Evolutionary conservation across 2,113 vertebrate species (phyloP).

Genomic region (Cyrtonyx montezumae): DNA sequence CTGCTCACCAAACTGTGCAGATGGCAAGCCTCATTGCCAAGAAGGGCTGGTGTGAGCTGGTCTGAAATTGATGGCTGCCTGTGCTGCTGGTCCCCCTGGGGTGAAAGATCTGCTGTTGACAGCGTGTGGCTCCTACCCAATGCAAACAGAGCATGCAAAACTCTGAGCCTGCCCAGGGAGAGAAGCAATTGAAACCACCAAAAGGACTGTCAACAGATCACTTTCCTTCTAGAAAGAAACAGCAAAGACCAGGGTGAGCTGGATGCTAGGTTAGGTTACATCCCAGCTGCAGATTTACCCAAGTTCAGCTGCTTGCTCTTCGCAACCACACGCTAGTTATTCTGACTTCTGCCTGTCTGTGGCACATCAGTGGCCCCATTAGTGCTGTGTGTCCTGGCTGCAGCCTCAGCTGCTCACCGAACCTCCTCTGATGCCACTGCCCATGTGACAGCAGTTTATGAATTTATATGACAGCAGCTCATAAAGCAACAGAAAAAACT

Average conservation of each 20-base stretch:
- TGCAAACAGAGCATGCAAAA: neutral
- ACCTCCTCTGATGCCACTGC: rapidly evolving
- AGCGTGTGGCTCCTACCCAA: neutral
- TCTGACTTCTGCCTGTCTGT: neutral
- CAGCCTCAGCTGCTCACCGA: rapidly evolving
- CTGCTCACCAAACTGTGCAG: neutral
- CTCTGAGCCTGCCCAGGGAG: neutral
- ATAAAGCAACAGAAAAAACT: neutral
- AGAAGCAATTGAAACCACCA: neutral
- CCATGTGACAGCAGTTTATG: neutral
- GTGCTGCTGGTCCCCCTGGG: neutral
- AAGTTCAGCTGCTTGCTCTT: neutral
- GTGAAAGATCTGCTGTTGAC: neutral
- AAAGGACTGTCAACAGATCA: neutral
- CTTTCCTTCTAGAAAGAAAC: neutral
- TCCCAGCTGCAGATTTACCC: neutral
- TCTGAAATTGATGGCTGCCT: neutral
- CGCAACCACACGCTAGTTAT: rapidly evolving
- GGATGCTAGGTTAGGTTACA: neutral
- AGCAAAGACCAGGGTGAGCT: neutral
- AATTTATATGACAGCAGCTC: no score
- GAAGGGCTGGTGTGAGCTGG: neutral
- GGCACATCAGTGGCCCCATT: neutral
- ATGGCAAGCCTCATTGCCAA: neutral
- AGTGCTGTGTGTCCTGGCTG: neutral